Base-by-base conservation (phyloP, 2,888 invertebrate species). In the Blomia tropicalis region DNA sequence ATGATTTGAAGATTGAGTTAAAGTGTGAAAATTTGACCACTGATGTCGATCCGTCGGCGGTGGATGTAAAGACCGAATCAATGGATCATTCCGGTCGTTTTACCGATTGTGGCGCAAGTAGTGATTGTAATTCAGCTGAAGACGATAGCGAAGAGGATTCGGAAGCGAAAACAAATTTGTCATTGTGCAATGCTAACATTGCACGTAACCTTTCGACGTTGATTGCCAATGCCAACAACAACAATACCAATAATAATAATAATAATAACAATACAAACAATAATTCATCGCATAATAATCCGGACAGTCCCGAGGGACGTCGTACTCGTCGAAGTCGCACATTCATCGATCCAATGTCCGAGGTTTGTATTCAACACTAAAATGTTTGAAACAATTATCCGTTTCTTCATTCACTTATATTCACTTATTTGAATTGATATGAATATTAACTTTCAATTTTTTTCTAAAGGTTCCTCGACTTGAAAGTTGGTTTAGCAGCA, bases 301-400 rank as follows among this genome's bases (percentile, higher is more conserved):
- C 65, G 11, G 65, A 65, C 43, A 60, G 60, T 17, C 59, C 63
- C 17, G 63, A 63, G 19, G 65, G 63, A 3, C 63, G 65, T n/a
- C 36, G 65, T 4, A 60, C 58, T 19, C 51, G 64, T 29, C 82
- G 98, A 47, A 96, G 95, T 75, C 82, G 98, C 68, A 95, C 98
- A 44, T 98, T 98, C 77, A 98, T 98, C 71, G 98, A 98, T 77
- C 98, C 98, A 0, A 89, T 96, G 25, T 91, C 93, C 19, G 98
- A 98, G 77, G 92, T 62, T 51, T 62, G 36, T 44, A 47, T 23
- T 98, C 63, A 65, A 66, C 22, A 43, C 64, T 22, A 54, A 66
- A 47, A 30, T 41, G 41, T 23, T 43, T 31, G 19, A 51, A 17
- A 11, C 14, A n/a, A 51, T 51, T n/a, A n/a, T n/a, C n/a, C n/a